These are phyloP conservation scores for Sebastes taczanowskii DNA, from an alignment of 2,797 vertebrate species.

Conservation along the genomic window DNA sequence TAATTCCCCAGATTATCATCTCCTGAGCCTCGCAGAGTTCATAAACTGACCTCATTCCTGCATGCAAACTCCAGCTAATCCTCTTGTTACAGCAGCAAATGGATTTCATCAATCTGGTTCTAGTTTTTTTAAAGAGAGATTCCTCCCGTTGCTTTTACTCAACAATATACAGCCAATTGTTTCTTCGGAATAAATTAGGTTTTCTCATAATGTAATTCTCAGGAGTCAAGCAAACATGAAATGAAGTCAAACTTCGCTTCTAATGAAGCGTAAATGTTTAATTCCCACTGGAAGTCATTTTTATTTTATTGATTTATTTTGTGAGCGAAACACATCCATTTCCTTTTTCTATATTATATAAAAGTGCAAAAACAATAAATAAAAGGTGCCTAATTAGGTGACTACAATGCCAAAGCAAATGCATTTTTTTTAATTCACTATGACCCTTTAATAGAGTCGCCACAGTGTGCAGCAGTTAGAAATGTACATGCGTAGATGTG, in stretches of 20 bases:
- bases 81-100: slow-evolving; percentile 36
- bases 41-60: slow-evolving; percentile 44
- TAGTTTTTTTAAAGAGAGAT: not conserved
- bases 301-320: not conserved
- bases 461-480: not conserved
- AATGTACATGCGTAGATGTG: not conserved
- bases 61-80: slow-evolving; percentile 54
- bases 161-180: not conserved
- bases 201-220: not conserved
- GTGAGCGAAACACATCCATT: not conserved
- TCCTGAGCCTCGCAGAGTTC: slow-evolving; percentile 4
- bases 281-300: not conserved
- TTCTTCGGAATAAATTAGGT: not conserved
- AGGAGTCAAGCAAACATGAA: not conserved
- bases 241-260: not conserved
- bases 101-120: slow-evolving; percentile 5
- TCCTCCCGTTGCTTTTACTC: not conserved
- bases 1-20: slow-evolving; percentile 52
- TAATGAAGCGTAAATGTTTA: not conserved
- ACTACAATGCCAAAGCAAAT: not conserved
- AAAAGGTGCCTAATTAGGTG: not conserved
- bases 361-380: not conserved
- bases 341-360: not conserved
- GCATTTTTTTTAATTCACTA: not conserved
- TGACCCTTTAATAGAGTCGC: not conserved